Evolutionary conservation across 2,797 vertebrate species (phyloP), one percentile per base, ranked within the genome.

Genomic region (Chrosomus eos): DNA sequence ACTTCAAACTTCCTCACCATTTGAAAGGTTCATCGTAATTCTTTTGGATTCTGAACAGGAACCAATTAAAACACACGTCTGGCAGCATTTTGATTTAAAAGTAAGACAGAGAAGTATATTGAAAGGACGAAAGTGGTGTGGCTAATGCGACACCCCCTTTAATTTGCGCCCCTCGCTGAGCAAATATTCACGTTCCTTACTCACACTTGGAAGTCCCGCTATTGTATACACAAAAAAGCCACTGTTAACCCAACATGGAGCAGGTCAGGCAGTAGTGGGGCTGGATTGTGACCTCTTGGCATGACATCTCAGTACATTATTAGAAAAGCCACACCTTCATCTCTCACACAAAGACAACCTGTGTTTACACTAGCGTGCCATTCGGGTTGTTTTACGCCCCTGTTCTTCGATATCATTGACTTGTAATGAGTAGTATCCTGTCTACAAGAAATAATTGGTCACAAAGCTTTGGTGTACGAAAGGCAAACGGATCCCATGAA

Each of bases 351-450:
- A 85, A 73, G 76, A 86, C 33, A 73, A 82, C 73, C 73, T 33
- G 62, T 88, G 83, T 88, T 89, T 82, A 82, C 79, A 33, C 66
- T 77, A 31, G 78, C 23, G n/a, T 79, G 82, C 80, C 80, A 80
- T 33, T 83, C 66, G 62, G 64, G 79, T 43, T 80, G 55, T 82
- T 58, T 81, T 74, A 53, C 82, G 68, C 78, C 81, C 76, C 43
- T 67, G 64, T 62, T 85, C 79, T 91, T 89, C 83, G 53, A 80
- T 81, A 74, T 87, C 81, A 91, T 90, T 90, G 86, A 88, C 86
- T 88, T 74, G 33, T 74, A 76, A 89, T 77, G 70, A 86, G 66
- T 81, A 87, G 86, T 83, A 88, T 76, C 45, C 45, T 62, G 38
- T 86, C 33, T 79, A 31, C 82, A 85, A 72, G 51, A 60, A 89